These are phyloP conservation scores for Corythornis leucogaster DNA, from an alignment of 2,797 vertebrate species.

Conservation along the genomic window DNA sequence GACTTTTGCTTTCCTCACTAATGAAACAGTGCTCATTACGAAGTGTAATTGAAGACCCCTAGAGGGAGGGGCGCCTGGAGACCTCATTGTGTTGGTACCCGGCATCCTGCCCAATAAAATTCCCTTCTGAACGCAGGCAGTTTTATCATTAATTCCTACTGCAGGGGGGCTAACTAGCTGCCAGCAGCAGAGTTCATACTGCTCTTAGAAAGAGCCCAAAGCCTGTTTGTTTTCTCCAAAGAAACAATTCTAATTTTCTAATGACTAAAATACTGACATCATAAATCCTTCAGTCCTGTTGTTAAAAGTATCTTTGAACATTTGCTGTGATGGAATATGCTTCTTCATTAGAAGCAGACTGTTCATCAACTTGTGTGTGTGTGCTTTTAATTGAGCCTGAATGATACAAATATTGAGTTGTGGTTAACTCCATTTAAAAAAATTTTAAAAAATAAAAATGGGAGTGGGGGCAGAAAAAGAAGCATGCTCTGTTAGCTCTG, in stretches of 20 bases:
- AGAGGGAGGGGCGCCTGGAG: constrained; percentile 70
- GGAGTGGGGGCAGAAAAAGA: background rate
- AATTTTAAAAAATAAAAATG: background rate
- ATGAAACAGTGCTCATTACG: constrained; percentile 76
- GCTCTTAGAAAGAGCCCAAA: constrained; percentile 49
- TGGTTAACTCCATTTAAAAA: background rate
- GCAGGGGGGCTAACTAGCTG: constrained; percentile 40
- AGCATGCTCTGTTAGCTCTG: background rate
- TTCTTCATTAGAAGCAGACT: constrained; percentile 60
- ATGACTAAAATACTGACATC: constrained; percentile 47
- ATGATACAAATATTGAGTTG: constrained; percentile 49
- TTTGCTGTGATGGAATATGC: background rate
- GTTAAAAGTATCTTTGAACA: constrained; percentile 68
- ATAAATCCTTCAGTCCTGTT: constrained; percentile 36
- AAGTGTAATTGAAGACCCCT: constrained; percentile 77
- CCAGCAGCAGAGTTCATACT: constrained; percentile 42
- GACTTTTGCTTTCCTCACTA: constrained; percentile 75
- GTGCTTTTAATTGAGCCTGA: constrained; percentile 57
- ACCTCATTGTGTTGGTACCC: constrained; percentile 66
- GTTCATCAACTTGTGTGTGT: constrained; percentile 36
- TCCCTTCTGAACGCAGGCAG: constrained; percentile 59
- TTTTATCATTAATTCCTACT: constrained; percentile 74
- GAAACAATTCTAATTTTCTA: constrained; percentile 56
- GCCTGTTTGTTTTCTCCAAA: constrained; percentile 56
- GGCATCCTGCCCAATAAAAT: constrained; percentile 72